Base-by-base conservation (phyloP, 2,888 invertebrate species). In the Lithodes maja region DNA sequence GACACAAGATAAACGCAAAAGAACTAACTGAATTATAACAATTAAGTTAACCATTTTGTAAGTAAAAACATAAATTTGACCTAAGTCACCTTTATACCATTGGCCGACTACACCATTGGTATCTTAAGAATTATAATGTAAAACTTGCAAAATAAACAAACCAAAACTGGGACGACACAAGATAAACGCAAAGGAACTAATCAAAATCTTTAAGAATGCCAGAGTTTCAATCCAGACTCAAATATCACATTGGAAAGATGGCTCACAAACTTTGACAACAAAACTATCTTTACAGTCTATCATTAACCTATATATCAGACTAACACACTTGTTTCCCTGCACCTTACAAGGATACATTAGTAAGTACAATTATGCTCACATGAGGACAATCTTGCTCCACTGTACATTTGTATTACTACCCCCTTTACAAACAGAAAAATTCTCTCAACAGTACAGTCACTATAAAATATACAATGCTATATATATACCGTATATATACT, bases 281-380 rank as follows among this genome's bases (percentile, higher is more conserved):
- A 89, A 81, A 88, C 87, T 88, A 79, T 88, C 84, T 88, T 77
- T 88, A 88, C 84, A 84, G 71, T 69, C 87, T 88, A 74, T 83
- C 87, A 88, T 83, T 80, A 89, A 85, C 88, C 88, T 89, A 74
- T 33, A 33, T 89, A 77, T 85, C 85, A 89, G 80, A 90, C 90
- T 90, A 90, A 90, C 90, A 90, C 90, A 90, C 90, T 90, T 90
- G 90, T 87, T 87, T 90, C 90, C 90, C 87, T 87, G 87, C 87
- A 87, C 87, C 90, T 90, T 90, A 90, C 90, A 90, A 90, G 90
- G 90, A 90, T 90, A 90, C 87, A 87, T 87, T 90, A 87, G 90
- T 90, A 87, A 90, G 90, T 90, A 90, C 90, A 90, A 85, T 78
- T 87, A 85, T 78, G 85, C 88, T 80, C 80, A 89, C 88, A 89